Conservation (phyloP, 53 echinoderm and acorn worm species). For the Holothuria scabra region DNA sequence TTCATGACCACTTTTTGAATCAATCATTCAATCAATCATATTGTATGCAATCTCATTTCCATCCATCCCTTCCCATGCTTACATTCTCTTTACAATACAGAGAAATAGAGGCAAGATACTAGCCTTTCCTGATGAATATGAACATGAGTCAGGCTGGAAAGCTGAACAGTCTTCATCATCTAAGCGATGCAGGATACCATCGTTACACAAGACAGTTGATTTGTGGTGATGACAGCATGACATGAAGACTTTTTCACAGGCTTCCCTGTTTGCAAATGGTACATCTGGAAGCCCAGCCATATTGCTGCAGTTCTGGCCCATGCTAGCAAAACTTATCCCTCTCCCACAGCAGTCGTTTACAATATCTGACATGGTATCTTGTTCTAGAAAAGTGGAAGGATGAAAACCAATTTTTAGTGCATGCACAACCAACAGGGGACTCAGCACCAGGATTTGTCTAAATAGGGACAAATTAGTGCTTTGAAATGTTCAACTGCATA, state of each 20-base stretch:
- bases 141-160: not conserved
- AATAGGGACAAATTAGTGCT: too few relatives aligned
- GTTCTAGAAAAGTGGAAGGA: not conserved
- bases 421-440: too few relatives aligned
- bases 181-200: slow-evolving; percentile 51
- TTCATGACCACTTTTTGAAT: too few relatives aligned
- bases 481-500: too few relatives aligned
- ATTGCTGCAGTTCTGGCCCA: slow-evolving; percentile 60
- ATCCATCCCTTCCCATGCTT: not conserved
- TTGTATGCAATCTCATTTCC: too few relatives aligned
- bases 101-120: not conserved
- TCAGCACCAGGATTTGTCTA: too few relatives aligned
- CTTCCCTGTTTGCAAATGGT: slow-evolving; percentile 48
- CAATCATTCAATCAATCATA: too few relatives aligned
- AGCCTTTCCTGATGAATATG: slow-evolving; percentile 62
- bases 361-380: slow-evolving; percentile 29
- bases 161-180: slow-evolving; percentile 56
- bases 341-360: slow-evolving; percentile 74
- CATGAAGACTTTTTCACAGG: slow-evolving; percentile 65
- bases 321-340: slow-evolving; percentile 59
- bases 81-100: not conserved
- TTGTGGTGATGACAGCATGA: slow-evolving; percentile 70
- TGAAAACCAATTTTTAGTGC: not conserved
- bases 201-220: slow-evolving; percentile 49
- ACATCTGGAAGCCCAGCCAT: slow-evolving; percentile 56